Percentiles rank a stretch among this genome's conserved stretches.
These are phyloP conservation scores for Aspidiotus rigidus DNA, from an alignment of 2,888 invertebrate species.

Conservation along the genomic window DNA sequence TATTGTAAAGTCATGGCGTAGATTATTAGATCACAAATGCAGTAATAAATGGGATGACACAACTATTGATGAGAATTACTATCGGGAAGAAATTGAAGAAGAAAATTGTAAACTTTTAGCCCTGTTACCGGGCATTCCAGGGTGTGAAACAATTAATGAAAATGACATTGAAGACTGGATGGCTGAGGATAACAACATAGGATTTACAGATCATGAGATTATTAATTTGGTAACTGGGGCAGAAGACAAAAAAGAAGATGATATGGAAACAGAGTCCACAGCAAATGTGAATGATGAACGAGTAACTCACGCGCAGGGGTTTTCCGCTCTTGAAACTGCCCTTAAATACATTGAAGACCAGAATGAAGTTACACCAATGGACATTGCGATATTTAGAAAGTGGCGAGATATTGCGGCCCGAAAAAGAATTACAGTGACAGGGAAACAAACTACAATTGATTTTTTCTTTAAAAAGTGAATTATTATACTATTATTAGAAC, in stretches of 20 bases:
- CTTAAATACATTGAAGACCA: not conserved
- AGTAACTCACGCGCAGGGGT: not conserved
- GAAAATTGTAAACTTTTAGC: not conserved
- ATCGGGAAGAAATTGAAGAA: not conserved
- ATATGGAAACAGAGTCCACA: not conserved
- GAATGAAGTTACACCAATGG: not conserved
- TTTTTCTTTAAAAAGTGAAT: not conserved
- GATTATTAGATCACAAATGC: too few species aligned
- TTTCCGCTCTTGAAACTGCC: not conserved
- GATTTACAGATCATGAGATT: not conserved
- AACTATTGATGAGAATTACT: too few species aligned
- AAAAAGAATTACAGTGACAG: not conserved
- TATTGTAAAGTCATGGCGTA: too few species aligned
- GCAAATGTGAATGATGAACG: not conserved
- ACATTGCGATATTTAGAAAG: not conserved
- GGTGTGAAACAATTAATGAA: not conserved
- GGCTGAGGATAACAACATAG: not conserved
- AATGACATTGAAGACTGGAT: not conserved
- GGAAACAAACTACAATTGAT: constrained; percentile 2
- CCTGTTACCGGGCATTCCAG: not conserved
- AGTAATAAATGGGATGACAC: too few species aligned
- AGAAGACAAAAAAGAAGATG: not conserved
- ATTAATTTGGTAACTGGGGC: not conserved
- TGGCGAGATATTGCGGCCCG: not conserved
- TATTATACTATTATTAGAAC: constrained; percentile 1